These are phyloP conservation scores for Babylonia areolata DNA, from an alignment of 1,140 invertebrate genomes.

Conservation along the genomic window DNA sequence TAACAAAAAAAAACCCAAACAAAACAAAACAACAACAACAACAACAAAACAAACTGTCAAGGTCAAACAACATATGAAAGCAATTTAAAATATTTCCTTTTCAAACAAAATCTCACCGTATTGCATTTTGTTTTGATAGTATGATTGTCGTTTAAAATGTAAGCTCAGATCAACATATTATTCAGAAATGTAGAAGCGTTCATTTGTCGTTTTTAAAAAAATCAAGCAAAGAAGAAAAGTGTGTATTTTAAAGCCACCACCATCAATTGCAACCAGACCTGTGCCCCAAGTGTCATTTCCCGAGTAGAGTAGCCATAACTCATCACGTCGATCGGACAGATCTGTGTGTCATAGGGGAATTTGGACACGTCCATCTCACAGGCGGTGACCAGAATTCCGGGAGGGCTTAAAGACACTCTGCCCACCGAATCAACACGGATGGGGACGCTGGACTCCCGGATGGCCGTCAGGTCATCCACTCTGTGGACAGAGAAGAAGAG, in stretches of 20 bases:
- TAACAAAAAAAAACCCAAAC: too few relatives aligned
- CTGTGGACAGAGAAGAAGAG: conserved; percentile 23
- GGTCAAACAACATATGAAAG: neutral
- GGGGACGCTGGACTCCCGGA: conserved; percentile 36
- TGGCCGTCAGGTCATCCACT: conserved; percentile 31
- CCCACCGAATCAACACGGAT: conserved; percentile 81
- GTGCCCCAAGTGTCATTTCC: too few relatives aligned
- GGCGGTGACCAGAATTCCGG: conserved; percentile 96
- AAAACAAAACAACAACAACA: too few relatives aligned
- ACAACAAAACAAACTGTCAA: too few relatives aligned
- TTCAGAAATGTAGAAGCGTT: too few relatives aligned
- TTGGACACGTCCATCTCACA: conserved; percentile 85
- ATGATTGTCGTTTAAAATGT: neutral
- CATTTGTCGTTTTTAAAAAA: too few relatives aligned
- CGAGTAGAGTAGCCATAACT: conserved; percentile 89
- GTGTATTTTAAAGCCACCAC: neutral
- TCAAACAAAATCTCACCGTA: too few relatives aligned
- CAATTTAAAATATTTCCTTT: neutral
- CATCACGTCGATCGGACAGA: conserved; percentile 96
- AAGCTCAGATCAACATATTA: too few relatives aligned
- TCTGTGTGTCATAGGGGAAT: conserved; percentile 90
- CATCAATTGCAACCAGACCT: too few relatives aligned
- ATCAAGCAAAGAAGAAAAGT: neutral
- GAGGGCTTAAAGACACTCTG: conserved; percentile 95
- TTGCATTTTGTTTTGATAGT: neutral